A percentile compares a stretch with the other conserved stretches of the same genome.
Evolutionary conservation across 2,888 invertebrate species (phyloP).

Genomic region (Lymantria monacha): DNA sequence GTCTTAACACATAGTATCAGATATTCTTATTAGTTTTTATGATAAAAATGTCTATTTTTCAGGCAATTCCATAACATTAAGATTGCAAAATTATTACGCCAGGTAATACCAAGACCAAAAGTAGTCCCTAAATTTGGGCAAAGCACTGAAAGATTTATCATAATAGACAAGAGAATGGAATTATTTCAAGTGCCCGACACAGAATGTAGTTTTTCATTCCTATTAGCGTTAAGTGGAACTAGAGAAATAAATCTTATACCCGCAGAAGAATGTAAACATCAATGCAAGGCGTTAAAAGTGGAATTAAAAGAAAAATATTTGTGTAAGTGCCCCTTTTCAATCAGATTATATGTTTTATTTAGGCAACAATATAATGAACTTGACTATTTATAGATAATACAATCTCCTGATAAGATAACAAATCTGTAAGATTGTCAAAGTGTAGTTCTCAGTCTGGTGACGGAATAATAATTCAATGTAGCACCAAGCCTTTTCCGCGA

Average conservation of each 20-base stretch:
- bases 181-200: constrained; percentile 88
- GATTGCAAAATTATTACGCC: constrained; percentile 86
- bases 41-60: constrained; percentile 24
- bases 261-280: constrained; percentile 87
- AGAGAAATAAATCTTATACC: constrained; percentile 88
- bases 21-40: too few species aligned
- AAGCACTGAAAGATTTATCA: constrained; percentile 89
- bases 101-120: constrained; percentile 87
- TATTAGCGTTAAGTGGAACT: constrained; percentile 87
- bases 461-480: too few species aligned
- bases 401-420: too few species aligned
- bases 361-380: too few species aligned
- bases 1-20: too few species aligned
- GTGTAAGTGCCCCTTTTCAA: constrained; percentile 80
- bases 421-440: too few species aligned
- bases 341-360: too few species aligned
- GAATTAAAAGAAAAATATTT: constrained; percentile 87
- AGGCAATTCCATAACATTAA: constrained; percentile 91
- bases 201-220: constrained; percentile 91
- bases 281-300: constrained; percentile 87
- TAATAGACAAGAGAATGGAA: constrained; percentile 87
- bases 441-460: too few species aligned
- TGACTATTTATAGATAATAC: too few species aligned
- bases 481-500: too few species aligned
- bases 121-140: constrained; percentile 88